Conservation (phyloP, 2,113 vertebrate genomes). For the Pristiophorus japonicus region DNA sequence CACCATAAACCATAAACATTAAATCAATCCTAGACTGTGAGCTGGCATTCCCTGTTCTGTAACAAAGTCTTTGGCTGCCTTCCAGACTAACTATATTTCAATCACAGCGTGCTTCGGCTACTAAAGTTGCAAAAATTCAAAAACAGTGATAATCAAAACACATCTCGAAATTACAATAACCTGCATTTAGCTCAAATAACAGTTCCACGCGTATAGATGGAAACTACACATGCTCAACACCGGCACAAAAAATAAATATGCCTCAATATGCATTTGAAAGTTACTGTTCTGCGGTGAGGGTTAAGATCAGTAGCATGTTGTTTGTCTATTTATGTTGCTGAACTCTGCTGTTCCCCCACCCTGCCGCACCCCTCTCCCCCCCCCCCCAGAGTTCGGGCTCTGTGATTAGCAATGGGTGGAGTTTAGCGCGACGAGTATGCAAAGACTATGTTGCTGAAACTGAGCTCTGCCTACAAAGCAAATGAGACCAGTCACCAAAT, state of each 20-base stretch:
- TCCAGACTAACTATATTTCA: conserved; percentile 1
- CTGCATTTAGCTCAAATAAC: background rate
- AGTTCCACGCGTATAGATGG: background rate
- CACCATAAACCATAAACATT: background rate
- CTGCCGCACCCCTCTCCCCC: background rate
- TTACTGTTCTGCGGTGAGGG: background rate
- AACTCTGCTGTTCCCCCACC: background rate
- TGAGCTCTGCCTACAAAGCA: background rate
- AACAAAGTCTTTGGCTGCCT: background rate
- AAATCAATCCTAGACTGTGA: background rate
- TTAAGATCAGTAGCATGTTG: background rate
- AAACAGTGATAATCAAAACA: background rate
- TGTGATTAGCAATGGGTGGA: background rate
- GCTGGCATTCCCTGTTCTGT: background rate
- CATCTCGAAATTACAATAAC: background rate
- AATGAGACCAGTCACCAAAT: background rate
- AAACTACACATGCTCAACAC: background rate
- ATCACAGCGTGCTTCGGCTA: background rate
- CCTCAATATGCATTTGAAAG: background rate
- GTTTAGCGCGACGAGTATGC: background rate
- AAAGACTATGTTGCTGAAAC: background rate
- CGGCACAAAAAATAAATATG: too few species aligned
- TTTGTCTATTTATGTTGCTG: background rate
- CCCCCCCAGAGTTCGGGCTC: background rate
- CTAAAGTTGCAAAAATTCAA: background rate